Evolutionary conservation across 2,797 vertebrate species (phyloP), one percentile per base, ranked within the genome.

Genomic region (Loris lydekkerianus): DNA sequence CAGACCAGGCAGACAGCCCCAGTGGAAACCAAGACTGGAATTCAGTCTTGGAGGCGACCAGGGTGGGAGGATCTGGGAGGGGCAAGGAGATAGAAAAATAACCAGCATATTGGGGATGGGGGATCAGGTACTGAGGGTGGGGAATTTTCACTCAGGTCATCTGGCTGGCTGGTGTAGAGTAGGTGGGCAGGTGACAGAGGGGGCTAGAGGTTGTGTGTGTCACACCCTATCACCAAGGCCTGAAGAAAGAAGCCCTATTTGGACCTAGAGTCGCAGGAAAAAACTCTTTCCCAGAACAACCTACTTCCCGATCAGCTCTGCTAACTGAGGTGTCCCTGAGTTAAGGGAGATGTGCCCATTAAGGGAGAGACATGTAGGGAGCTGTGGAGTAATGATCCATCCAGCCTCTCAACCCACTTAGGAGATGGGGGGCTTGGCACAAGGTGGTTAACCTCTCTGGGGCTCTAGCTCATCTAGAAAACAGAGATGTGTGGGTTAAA

Each of bases 321-420:
- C 76, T 40, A 40, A 25, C 37, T 0, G 34, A 76, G 60, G 65
- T 1, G 0, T 75, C 82, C 46, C 61, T 77, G 60, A 53, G 49
- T 67, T 6, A 2, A 7, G 7, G 3, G 21, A 53, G 49, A 53
- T 0, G 0, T 0, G 65, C 23, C 14, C 1, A 27, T 2, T 31
- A 69, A 87, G 37, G 70, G 3, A 73, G 43, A 8, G 72, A 67
- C 23, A 4, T 0, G 0, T 29, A 27, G 46, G 37, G 34, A 43
- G 21, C 43, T 63, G 53, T 53, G 69, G 20, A 21, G 31, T 0
- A n/a, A 40, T 14, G n/a, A 15, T 83, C 86, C 37, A 9, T 21
- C 8, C 27, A 5, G 46, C n/a, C 60, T 73, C 23, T 40, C 14
- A 29, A 5, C 53, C n/a, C 67, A 43, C 3, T 43, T 37, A 43